These are phyloP conservation scores for Smittia sp. DNA, from an alignment of 2,888 invertebrate species.

Conservation along the genomic window DNA sequence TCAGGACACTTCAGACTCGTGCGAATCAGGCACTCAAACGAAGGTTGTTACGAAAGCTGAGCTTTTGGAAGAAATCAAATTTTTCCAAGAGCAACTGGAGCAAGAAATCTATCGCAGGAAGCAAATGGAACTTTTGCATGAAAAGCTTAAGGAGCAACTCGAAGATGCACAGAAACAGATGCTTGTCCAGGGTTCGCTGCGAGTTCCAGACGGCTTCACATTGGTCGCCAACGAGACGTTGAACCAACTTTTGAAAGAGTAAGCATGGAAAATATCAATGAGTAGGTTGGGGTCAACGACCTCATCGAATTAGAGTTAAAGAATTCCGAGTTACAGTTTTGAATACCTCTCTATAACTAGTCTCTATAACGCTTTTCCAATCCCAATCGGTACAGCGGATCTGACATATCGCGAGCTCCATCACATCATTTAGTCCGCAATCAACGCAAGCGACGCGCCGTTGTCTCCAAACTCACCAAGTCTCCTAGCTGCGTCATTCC, in stretches of 20 bases:
- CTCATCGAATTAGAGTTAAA: too few species aligned
- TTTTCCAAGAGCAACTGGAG: slow-evolving; percentile 60
- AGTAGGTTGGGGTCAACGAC: too few species aligned
- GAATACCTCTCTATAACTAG: neutral
- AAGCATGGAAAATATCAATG: too few species aligned
- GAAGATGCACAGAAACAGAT: slow-evolving; percentile 51
- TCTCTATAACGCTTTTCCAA: too few species aligned
- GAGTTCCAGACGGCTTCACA: slow-evolving; percentile 47
- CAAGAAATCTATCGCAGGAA: slow-evolving; percentile 62
- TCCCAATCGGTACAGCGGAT: too few species aligned
- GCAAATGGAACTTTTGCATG: slow-evolving; percentile 62
- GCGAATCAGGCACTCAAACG: slow-evolving; percentile 44
- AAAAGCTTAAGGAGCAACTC: slow-evolving; percentile 61
- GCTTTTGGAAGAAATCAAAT: slow-evolving; percentile 44
- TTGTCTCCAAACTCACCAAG: too few species aligned
- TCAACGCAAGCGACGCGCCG: too few species aligned
- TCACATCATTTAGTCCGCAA: too few species aligned
- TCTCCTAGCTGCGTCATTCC: too few species aligned
- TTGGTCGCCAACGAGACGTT: slow-evolving; percentile 47
- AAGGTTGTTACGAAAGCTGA: neutral
- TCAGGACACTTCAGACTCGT: slow-evolving; percentile 45
- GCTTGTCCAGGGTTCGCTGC: slow-evolving; percentile 42
- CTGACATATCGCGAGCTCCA: too few species aligned
- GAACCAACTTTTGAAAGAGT: slow-evolving; percentile 45
- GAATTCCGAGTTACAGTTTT: too few species aligned